Base-by-base conservation (phyloP, 2,888 invertebrate species). In the Calameuta pallipes region DNA sequence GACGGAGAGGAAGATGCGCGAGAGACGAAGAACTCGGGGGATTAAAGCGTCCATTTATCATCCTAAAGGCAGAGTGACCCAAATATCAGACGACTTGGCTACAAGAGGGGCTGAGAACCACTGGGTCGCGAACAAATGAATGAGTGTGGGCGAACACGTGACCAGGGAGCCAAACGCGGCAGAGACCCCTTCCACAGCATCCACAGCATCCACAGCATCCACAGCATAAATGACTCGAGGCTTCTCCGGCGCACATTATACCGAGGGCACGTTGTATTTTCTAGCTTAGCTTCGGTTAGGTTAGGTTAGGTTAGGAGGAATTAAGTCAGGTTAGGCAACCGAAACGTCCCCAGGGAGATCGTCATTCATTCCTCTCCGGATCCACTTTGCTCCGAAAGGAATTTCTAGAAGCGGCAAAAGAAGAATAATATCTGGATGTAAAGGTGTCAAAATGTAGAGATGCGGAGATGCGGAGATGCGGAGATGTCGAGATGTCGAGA, bases 91-190 rank as follows among this genome's bases (percentile, higher is more conserved):
- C 82, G 80, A 82, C 80, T 84, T 82, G 79, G 79, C 82, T 79
- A 80, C 75, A 76, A 75, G 80, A 36, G 36, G 36, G 41, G 82
- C 82, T 88, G 88, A 88, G 89, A 82, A 82, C 86, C 87, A 79
- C 89, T 89, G 85, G 79, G 78, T 79, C 74, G 84, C 83, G 86
- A 85, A 87, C 88, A 89, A 88, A 89, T 88, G 89, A 89, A 89
- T 88, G 88, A 89, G 87, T 88, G 86, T 88, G 85, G 87, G 87
- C 87, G 87, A 88, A 83, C 87, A 89, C 89, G 89, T 89, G 89
- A 89, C 87, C 85, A 82, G 85, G 82, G 84, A 88, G 82, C 83
- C 83, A 89, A 89, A 83, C 84, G 77, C 81, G 36, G 74, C 75
- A 75, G 75, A 77, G 75, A 77, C 83, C 73, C 79, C 69, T 74